Evolutionary conservation across 2,888 invertebrate genomes (phyloP).

Genomic region (Pedicia rivosa): DNA sequence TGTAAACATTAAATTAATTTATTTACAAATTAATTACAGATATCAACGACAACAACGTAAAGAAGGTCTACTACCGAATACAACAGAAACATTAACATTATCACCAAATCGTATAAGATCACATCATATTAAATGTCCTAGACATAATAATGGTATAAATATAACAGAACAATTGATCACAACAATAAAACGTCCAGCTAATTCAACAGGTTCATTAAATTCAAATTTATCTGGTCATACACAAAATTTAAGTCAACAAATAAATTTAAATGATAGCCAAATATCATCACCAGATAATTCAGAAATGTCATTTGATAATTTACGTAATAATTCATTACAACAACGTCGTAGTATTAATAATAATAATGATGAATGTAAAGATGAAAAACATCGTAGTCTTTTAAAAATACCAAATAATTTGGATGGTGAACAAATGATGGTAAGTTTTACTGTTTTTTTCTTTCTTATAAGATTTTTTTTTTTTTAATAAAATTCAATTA

Average conservation of each 20-base stretch:
- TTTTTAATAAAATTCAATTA: no score
- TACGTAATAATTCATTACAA: neutral
- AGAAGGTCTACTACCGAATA: constrained; percentile 28
- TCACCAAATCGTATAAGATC: constrained; percentile 30
- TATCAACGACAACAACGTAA: constrained; percentile 29
- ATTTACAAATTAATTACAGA: constrained; percentile 18
- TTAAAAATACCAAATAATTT: constrained; percentile 29
- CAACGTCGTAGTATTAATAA: neutral
- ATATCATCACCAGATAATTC: constrained; percentile 30
- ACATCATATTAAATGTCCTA: constrained; percentile 31
- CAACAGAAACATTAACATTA: constrained; percentile 27
- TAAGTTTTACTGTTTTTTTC: no score
- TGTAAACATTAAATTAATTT: no score
- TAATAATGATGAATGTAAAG: constrained; percentile 16
- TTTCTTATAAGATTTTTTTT: no score
- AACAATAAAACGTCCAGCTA: constrained; percentile 26
- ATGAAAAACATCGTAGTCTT: constrained; percentile 24
- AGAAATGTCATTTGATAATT: constrained; percentile 19
- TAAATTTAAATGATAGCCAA: constrained; percentile 13
- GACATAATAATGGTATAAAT: constrained; percentile 23
- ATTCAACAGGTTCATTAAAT: constrained; percentile 17
- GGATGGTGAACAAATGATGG: no score
- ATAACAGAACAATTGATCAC: constrained; percentile 31
- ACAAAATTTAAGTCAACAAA: constrained; percentile 9
- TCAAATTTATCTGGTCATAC: constrained; percentile 1